phyloP scores from a whole-genome alignment of 2,113 vertebrate species.

The Barnardius zonarius region DNA sequence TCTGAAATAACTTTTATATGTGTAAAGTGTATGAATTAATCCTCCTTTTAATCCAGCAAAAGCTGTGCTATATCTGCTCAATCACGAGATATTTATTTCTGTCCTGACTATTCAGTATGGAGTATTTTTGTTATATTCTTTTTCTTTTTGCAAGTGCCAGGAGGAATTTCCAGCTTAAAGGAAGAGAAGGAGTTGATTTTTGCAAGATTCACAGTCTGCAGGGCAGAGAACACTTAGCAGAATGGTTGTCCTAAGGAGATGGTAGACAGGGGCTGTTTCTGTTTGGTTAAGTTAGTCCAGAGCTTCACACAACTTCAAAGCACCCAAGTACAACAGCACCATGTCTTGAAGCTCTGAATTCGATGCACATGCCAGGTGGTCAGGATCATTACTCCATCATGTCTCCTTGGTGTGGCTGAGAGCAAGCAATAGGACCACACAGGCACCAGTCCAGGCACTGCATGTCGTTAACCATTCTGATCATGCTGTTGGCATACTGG shows the following conservation, averaged over 20 bases:
- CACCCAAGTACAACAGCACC: fast-evolving
- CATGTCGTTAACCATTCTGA: fast-evolving
- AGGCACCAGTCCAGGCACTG: background rate
- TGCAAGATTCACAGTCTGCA: background rate
- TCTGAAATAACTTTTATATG: constrained; percentile 69
- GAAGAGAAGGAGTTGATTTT: background rate
- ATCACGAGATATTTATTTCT: constrained; percentile 49
- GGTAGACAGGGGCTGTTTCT: fast-evolving
- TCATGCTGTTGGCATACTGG: background rate
- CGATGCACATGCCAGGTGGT: fast-evolving
- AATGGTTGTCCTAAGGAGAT: background rate
- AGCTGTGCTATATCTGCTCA: constrained; percentile 39
- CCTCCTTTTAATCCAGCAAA: constrained; percentile 44
- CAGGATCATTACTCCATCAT: background rate
- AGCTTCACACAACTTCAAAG: fast-evolving
- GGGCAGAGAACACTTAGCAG: background rate
- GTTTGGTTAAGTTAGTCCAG: background rate
- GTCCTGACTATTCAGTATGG: background rate
- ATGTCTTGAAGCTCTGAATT: background rate
- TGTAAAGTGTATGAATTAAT: constrained; percentile 63
- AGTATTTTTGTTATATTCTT: background rate
- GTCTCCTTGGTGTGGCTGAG: background rate
- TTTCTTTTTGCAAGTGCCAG: background rate
- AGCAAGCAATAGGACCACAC: fast-evolving
- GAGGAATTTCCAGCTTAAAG: constrained; percentile 28